Conservation (phyloP, 2,888 invertebrate genomes). For the Teinopalpus imperialis region DNA sequence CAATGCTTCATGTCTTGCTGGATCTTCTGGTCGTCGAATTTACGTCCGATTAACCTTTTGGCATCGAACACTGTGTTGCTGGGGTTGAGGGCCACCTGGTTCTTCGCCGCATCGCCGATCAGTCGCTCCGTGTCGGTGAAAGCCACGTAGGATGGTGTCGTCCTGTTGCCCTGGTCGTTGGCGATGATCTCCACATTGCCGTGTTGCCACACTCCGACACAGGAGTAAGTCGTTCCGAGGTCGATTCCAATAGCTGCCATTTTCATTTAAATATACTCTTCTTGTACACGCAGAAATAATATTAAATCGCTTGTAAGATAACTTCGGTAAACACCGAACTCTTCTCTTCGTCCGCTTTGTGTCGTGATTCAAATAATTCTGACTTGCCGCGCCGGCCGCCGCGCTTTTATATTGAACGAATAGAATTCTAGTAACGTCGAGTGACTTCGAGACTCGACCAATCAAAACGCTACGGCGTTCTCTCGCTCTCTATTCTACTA, state of each 20-base stretch:
- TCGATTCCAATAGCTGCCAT: conserved; percentile 80
- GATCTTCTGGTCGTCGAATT: conserved; percentile 88
- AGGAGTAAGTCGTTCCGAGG: conserved; percentile 94
- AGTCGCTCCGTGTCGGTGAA: conserved; percentile 92
- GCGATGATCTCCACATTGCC: conserved; percentile 70
- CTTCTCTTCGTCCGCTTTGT: conserved; percentile 17
- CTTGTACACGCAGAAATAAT: conserved; percentile 16
- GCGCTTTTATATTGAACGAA: conserved; percentile 38
- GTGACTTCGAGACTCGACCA: no score
- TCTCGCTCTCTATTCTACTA: conserved; percentile 60
- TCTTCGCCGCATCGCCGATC: conserved; percentile 93
- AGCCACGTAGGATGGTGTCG: conserved; percentile 93
- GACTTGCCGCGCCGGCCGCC: conserved; percentile 28
- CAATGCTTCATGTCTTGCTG: conserved; percentile 91
- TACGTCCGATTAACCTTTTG: conserved; percentile 91
- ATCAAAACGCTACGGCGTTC: no score
- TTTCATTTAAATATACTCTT: conserved; percentile 29
- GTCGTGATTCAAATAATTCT: conserved; percentile 22
- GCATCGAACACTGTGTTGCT: conserved; percentile 89
- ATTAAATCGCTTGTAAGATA: conserved; percentile 22
- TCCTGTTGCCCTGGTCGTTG: conserved; percentile 94
- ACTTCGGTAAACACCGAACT: conserved; percentile 23
- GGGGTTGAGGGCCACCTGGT: conserved; percentile 90
- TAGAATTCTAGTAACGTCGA: conserved; percentile 48
- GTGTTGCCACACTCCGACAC: conserved; percentile 92